Percentiles rank a stretch among this genome's conserved stretches.
Evolutionary conservation across 2,113 vertebrate genomes (phyloP).

Genomic region (Hydrochoerus hydrochaeris): DNA sequence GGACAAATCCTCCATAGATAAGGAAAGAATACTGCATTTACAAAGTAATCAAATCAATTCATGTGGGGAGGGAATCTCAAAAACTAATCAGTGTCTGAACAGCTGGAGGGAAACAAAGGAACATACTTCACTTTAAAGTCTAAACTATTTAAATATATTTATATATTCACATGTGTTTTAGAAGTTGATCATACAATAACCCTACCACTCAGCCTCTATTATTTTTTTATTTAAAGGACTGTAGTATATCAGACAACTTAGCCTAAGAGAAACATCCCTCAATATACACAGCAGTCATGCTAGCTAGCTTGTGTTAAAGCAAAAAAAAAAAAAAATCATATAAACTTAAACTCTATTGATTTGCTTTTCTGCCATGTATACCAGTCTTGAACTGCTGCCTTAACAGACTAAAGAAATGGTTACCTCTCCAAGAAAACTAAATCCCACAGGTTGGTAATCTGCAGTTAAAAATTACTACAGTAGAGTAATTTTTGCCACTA

Average conservation of each 20-base stretch:
- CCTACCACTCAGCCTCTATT: background rate
- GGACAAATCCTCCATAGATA: background rate
- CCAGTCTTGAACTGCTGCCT: background rate
- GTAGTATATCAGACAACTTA: background rate
- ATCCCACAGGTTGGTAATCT: background rate
- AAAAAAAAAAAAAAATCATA: constrained; percentile 46
- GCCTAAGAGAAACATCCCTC: constrained; percentile 27
- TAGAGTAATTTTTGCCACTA: background rate
- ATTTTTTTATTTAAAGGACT: constrained; percentile 28
- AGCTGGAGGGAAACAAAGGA: background rate
- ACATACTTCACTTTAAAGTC: constrained; percentile 24
- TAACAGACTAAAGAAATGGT: background rate
- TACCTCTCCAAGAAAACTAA: constrained; percentile 25
- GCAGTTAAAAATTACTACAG: background rate
- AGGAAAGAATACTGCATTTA: background rate
- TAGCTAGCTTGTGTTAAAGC: background rate
- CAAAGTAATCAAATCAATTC: constrained; percentile 27
- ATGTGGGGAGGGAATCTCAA: constrained; percentile 2
- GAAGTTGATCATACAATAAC: background rate
- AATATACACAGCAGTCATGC: background rate
- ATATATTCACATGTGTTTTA: constrained; percentile 37
- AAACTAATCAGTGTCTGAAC: background rate
- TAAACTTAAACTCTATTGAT: background rate
- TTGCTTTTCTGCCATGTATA: background rate
- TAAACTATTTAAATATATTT: constrained; percentile 54